Evolutionary conservation across 2,113 vertebrate species (phyloP).

Genomic region (Pongo pygmaeus): DNA sequence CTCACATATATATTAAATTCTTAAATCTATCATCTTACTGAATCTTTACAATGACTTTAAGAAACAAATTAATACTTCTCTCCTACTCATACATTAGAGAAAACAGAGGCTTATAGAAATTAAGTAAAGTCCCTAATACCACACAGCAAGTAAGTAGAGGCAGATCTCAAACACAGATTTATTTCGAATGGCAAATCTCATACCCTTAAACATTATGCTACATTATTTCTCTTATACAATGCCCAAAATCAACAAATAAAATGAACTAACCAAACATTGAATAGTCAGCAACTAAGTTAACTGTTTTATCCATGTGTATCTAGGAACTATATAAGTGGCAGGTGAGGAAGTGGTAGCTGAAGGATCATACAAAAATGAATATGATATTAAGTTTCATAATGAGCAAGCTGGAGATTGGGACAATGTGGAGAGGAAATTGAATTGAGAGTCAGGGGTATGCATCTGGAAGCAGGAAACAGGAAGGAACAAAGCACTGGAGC

Average conservation of each 20-base stretch:
- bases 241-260: background rate
- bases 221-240: background rate
- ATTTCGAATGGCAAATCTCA: background rate
- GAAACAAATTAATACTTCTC: background rate
- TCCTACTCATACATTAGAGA: background rate
- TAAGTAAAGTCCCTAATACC: background rate
- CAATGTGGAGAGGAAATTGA: background rate
- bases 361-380: background rate
- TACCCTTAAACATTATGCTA: background rate
- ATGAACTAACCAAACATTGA: background rate
- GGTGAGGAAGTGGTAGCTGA: background rate
- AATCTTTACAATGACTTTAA: background rate
- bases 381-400: background rate
- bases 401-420: background rate
- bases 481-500: background rate
- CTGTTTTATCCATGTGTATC: background rate
- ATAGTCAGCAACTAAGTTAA: background rate
- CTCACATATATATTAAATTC: background rate
- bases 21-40: background rate
- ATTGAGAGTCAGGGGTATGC: rapidly evolving
- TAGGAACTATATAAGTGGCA: background rate
- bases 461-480: background rate
- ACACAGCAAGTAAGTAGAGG: background rate
- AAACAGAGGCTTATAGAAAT: background rate
- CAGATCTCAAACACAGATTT: background rate